phyloP scores from a whole-genome alignment of 2,113 vertebrate species.

The Pimephales promelas region DNA sequence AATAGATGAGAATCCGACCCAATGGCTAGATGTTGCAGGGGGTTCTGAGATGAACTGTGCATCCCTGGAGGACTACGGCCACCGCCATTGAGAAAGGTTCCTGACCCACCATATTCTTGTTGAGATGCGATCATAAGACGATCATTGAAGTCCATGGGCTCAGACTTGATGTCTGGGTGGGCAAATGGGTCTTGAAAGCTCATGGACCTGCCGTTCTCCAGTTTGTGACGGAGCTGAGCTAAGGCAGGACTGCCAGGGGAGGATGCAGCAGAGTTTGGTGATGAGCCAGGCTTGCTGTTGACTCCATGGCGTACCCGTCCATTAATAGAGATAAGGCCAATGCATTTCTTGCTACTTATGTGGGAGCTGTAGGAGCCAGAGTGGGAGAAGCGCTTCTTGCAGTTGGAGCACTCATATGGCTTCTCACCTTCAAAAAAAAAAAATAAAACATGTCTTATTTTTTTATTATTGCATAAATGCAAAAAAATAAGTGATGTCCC shows the following conservation, averaged over 20 bases:
- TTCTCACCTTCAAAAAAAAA: conserved; percentile 87
- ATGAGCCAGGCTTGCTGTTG: conserved; percentile 89
- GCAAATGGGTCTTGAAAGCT: conserved; percentile 84
- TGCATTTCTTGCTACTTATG: conserved; percentile 99
- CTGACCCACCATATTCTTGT: conserved; percentile 83
- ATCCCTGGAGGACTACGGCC: conserved; percentile 86
- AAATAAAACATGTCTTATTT: background rate
- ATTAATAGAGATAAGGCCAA: conserved; percentile 89
- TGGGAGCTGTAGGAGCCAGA: too few relatives aligned
- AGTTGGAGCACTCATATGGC: conserved; percentile 97
- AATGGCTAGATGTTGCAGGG: conserved; percentile 90
- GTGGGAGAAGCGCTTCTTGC: conserved; percentile 98
- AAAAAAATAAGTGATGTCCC: background rate
- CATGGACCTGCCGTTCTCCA: conserved; percentile 89
- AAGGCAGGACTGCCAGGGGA: conserved; percentile 93
- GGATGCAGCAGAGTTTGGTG: conserved; percentile 91
- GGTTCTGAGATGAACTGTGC: conserved; percentile 87
- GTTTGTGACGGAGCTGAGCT: conserved; percentile 89
- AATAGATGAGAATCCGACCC: conserved; percentile 86
- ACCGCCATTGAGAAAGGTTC: conserved; percentile 86
- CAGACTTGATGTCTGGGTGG: conserved; percentile 90
- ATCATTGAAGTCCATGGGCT: conserved; percentile 93
- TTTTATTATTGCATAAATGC: background rate
- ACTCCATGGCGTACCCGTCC: conserved; percentile 84
- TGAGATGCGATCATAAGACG: conserved; percentile 87